Base-by-base conservation (phyloP, 2,797 vertebrate species). In the Staurois parvus region DNA sequence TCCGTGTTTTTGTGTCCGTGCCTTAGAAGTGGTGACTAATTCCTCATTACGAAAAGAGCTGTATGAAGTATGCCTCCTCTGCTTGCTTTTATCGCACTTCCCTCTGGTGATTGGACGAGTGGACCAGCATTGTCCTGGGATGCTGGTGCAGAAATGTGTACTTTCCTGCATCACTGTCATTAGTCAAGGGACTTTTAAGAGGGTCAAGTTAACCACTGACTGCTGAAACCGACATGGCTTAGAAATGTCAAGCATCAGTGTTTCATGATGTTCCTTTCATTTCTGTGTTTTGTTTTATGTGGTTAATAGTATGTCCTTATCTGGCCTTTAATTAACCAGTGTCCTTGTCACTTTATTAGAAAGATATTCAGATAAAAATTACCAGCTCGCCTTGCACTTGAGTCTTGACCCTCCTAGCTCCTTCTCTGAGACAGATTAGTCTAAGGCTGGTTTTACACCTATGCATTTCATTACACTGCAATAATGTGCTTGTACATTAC, bases 11-110 rank as follows among this genome's bases (percentile, higher is more conserved):
- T 66, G 13, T 21, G 40, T 72, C 68, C 4, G 10, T 28, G 67
- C 29, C 48, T 72, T 64, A 28, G 26, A 37, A 34, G 29, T 24
- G 21, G 59, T 66, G 80, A 76, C 68, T 83, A 83, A 83, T 78
- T 81, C 64, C 81, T 73, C n/a, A 30, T 78, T 82, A 56, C 34
- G 28, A 64, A 79, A 81, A 76, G 64, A 69, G 64, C 45, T 9
- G 7, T 76, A 59, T 34, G 73, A 59, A 76, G 64, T 68, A 62
- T 15, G 24, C 48, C 11, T 64, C 30, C 11, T 4, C 24, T 15
- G 29, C 24, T 64, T 30, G 10, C 76, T 56, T 28, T 70, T 32
- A 59, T 45, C 26, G 4, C 12, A 19, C 26, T 26, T 13, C 30
- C 24, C 24, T 13, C 26, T 15, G 40, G 19, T 48, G 37, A 4